Base-by-base conservation (phyloP, 2,888 invertebrate genomes). In the Lasioglossum malachurum region DNA sequence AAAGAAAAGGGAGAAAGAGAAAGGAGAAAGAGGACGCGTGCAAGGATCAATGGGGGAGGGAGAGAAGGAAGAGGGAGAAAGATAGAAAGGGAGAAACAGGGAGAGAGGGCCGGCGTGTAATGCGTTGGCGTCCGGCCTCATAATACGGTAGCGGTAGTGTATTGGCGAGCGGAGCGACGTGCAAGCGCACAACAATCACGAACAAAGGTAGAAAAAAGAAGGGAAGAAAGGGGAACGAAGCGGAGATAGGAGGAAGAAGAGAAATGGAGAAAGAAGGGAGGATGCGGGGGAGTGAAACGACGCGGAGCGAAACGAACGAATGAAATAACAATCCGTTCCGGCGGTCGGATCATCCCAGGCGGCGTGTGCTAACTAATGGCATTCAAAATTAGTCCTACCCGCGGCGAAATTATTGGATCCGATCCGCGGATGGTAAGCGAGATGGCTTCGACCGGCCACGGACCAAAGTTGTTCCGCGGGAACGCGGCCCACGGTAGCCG, bases 321-420 rank as follows among this genome's bases (percentile, higher is more conserved):
- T 84, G 92, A 92, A 93, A 93, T 92, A 93, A 93, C 89, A 92
- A 93, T 93, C 91, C 92, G 91, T 84, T 88, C 82, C 85, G 53
- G 83, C 78, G 87, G 87, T 75, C 80, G 89, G 91, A 92, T 88
- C 88, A 88, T 91, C 86, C 90, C 90, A 86, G 92, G 91, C 95
- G 95, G 94, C 93, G 89, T 94, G 93, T 91, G 93, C 93, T 94
- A 94, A 94, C 94, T 95, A 95, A 95, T 95, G 95, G 94, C 95
- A 95, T 95, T 95, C 94, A 95, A 95, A 95, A 95, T 95, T 95
- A 94, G 94, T 94, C 94, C 94, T 93, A 91, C 92, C 90, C 87
- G 92, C 92, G 82, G 93, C 90, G 91, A 93, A 94, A 94, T 94
- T 94, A 94, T 94, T 94, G 93, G 91, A 92, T 89, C 87, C 88